A percentile compares a stretch with the other conserved stretches of the same genome.
These are phyloP conservation scores for Takifugu ocellatus DNA, from an alignment of 2,797 vertebrate species.

Conservation along the genomic window DNA sequence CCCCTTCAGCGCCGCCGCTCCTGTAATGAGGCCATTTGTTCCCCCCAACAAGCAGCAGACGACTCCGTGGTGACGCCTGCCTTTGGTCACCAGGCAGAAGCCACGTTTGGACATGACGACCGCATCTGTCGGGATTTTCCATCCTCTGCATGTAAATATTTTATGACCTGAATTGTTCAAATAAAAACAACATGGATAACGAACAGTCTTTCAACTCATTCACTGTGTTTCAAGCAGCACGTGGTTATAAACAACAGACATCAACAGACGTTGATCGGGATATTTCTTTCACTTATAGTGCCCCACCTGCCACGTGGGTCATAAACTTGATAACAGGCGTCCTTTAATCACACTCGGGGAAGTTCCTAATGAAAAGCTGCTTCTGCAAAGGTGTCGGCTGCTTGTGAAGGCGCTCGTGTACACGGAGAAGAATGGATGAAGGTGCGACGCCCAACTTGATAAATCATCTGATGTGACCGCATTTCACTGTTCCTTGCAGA, in stretches of 20 bases:
- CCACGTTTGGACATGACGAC: conserved; percentile 54
- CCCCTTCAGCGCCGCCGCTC: conserved; percentile 27
- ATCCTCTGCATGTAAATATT: conserved; percentile 71
- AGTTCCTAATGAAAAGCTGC: conserved; percentile 18
- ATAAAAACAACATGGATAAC: conserved; percentile 61
- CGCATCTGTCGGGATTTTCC: conserved; percentile 57
- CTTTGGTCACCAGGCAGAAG: conserved; percentile 57
- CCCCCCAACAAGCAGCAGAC: conserved; percentile 44
- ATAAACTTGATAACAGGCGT: conserved; percentile 22
- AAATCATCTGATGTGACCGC: no score
- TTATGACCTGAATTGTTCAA: conserved; percentile 66
- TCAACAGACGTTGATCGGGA: conserved; percentile 46
- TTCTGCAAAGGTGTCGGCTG: neutral
- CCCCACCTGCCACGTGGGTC: conserved; percentile 12
- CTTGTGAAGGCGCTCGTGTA: conserved; percentile 3
- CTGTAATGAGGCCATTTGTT: conserved; percentile 55
- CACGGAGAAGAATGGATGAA: neutral
- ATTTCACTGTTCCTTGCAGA: no score
- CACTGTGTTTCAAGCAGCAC: conserved; percentile 7
- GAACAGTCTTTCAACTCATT: conserved; percentile 34
- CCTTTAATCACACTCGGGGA: conserved; percentile 16
- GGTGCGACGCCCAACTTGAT: neutral
- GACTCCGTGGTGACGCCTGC: conserved; percentile 37
- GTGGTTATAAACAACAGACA: conserved; percentile 36
- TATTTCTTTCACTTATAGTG: conserved; percentile 34